Percentiles rank a stretch among this genome's conserved stretches.
phyloP scores from a whole-genome alignment of 1,140 invertebrate species.

The Trichonephila clavipes region DNA sequence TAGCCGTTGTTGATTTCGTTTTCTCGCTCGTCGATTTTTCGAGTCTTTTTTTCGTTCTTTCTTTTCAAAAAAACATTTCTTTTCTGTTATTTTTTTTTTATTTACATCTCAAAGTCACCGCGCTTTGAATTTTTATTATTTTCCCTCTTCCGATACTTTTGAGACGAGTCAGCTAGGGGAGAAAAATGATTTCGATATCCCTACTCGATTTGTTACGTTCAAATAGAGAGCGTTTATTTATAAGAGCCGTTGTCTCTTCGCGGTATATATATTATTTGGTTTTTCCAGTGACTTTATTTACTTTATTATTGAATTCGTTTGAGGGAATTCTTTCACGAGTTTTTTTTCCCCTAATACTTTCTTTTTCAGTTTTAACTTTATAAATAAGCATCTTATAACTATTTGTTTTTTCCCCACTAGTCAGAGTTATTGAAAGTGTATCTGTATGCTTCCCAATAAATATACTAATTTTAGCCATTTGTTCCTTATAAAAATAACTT shows the following conservation, averaged over 20 bases:
- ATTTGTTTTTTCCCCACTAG: too few species aligned
- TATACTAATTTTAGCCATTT: too few species aligned
- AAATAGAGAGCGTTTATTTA: constrained; percentile 55
- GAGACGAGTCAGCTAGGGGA: constrained; percentile 28
- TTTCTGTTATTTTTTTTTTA: constrained; percentile 29
- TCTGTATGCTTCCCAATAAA: too few species aligned
- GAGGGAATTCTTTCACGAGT: background rate
- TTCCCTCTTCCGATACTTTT: background rate
- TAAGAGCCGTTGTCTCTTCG: background rate
- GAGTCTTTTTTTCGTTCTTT: constrained; percentile 38
- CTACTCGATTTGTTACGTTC: constrained; percentile 63
- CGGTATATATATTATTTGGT: constrained; percentile 1
- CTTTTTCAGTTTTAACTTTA: too few species aligned
- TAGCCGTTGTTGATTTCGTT: constrained; percentile 64
- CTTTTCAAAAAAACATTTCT: background rate
- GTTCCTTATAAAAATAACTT: too few species aligned
- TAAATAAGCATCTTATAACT: too few species aligned
- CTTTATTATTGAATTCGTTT: background rate
- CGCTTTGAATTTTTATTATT: constrained; percentile 36
- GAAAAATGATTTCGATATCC: constrained; percentile 70
- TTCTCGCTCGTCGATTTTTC: constrained; percentile 47
- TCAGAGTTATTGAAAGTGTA: too few species aligned
- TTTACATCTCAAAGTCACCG: constrained; percentile 38
- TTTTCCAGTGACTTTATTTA: background rate
- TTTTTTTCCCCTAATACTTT: too few species aligned